phyloP scores from a whole-genome alignment of 2,797 vertebrate genomes.

The Esox lucius region DNA sequence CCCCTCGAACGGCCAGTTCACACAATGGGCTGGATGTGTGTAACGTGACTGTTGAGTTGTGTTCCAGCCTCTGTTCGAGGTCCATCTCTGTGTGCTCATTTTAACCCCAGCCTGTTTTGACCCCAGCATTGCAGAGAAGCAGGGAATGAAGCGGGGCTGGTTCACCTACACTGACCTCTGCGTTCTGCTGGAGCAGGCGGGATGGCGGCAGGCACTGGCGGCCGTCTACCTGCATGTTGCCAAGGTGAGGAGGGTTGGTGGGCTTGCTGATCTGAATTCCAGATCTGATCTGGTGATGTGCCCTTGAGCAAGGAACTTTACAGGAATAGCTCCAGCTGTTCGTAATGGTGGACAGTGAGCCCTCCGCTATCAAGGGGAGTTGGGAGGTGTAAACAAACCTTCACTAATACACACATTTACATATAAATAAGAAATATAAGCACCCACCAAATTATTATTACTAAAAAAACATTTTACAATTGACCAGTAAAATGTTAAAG shows the following conservation, averaged over 20 bases:
- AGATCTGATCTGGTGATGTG: too few relatives aligned
- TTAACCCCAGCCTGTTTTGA: neutral
- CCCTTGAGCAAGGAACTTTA: too few relatives aligned
- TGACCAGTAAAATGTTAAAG: too few relatives aligned
- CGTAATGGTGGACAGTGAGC: too few relatives aligned
- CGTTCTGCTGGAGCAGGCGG: slow-evolving; percentile 89
- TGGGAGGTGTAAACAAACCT: too few relatives aligned
- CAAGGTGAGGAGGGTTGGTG: slow-evolving; percentile 75
- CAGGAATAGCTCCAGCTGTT: too few relatives aligned
- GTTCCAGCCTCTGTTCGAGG: neutral
- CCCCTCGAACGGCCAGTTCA: neutral
- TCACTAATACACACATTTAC: too few relatives aligned
- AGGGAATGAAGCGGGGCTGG: slow-evolving; percentile 93
- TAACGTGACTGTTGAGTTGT: neutral
- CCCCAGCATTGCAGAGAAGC: slow-evolving; percentile 86
- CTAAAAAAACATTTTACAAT: neutral
- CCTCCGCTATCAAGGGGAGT: too few relatives aligned
- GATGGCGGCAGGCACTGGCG: slow-evolving; percentile 85
- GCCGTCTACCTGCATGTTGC: slow-evolving; percentile 87
- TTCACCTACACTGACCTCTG: slow-evolving; percentile 96
- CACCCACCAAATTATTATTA: too few relatives aligned
- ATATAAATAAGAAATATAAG: too few relatives aligned
- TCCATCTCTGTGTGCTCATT: neutral
- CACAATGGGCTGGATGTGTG: neutral
- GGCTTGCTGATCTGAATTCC: neutral